Percentiles rank a stretch among this genome's conserved stretches.
These are phyloP conservation scores for Peromyscus polionotus DNA, from an alignment of 2,113 vertebrate species.

Conservation along the genomic window DNA sequence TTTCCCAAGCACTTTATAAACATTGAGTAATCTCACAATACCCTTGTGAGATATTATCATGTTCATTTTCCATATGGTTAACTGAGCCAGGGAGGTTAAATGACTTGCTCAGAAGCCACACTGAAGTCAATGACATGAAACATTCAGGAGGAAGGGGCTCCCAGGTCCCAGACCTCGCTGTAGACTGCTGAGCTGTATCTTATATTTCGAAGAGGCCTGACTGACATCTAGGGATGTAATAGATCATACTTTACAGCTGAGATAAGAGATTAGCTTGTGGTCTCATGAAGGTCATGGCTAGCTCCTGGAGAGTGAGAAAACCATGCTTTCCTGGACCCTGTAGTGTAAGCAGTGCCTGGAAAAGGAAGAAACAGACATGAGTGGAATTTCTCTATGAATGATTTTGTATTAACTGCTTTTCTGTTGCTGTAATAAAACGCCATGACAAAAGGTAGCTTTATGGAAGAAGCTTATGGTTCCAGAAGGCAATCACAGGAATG, in stretches of 20 bases:
- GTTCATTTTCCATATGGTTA: slow-evolving; percentile 83
- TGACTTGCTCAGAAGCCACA: slow-evolving; percentile 74
- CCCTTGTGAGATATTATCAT: slow-evolving; percentile 79
- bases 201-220: slow-evolving; percentile 33
- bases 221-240: slow-evolving; percentile 39
- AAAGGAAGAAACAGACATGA: background rate
- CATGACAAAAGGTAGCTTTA: background rate
- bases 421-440: background rate
- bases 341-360: background rate
- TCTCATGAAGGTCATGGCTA: slow-evolving; percentile 26
- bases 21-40: slow-evolving; percentile 72
- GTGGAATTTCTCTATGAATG: background rate
- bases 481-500: background rate
- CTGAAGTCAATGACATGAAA: slow-evolving; percentile 65
- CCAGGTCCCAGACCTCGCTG: slow-evolving; percentile 38
- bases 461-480: background rate
- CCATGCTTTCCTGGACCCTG: background rate
- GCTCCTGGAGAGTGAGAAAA: slow-evolving; percentile 29
- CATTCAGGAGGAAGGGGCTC: slow-evolving; percentile 27
- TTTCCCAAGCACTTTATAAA: slow-evolving; percentile 76
- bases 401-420: background rate
- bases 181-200: slow-evolving; percentile 49
- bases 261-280: slow-evolving; percentile 49
- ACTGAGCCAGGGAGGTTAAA: slow-evolving; percentile 79
- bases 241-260: slow-evolving; percentile 58